Evolutionary conservation across 30 jellyfish, hydroid and myxozoan genomes (phyloP).

Genomic region (Hydractinia echinata): DNA sequence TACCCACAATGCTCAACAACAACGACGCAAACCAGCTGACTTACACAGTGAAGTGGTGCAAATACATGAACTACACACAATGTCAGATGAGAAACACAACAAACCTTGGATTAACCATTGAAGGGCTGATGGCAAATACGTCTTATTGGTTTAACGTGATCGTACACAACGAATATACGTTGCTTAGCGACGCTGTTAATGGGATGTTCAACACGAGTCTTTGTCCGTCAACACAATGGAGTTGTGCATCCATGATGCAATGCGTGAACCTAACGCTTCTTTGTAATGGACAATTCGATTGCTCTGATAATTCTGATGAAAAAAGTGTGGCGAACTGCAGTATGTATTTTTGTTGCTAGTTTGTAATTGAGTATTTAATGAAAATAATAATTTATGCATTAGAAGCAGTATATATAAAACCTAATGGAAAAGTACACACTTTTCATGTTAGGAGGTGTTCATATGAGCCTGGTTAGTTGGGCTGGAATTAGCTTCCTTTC

Average conservation of each 20-base stretch:
- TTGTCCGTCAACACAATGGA: conserved; percentile 18
- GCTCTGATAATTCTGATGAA: conserved; percentile 20
- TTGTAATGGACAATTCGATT: conserved; percentile 12
- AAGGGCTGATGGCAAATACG: conserved; percentile 5
- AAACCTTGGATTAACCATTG: background rate
- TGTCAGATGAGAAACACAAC: conserved; percentile 7
- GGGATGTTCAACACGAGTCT: background rate
- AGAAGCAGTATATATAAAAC: no score
- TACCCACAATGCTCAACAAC: conserved; percentile 3
- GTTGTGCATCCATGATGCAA: background rate
- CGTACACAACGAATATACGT: conserved; percentile 10
- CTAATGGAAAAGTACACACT: no score
- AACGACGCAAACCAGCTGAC: background rate
- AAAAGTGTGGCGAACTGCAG: conserved; percentile 5
- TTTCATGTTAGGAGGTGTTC: no score
- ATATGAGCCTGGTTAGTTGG: no score
- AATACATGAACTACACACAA: background rate
- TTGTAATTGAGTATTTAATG: no score
- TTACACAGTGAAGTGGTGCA: conserved; percentile 8
- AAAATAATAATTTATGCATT: no score
- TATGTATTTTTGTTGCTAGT: background rate
- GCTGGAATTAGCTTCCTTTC: no score
- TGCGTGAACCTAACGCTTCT: background rate
- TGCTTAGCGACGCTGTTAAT: conserved; percentile 14
- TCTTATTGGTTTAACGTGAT: conserved; percentile 15